These are phyloP conservation scores for Chrysopilus asiliformis DNA, from an alignment of 2,888 invertebrate genomes.

Conservation along the genomic window DNA sequence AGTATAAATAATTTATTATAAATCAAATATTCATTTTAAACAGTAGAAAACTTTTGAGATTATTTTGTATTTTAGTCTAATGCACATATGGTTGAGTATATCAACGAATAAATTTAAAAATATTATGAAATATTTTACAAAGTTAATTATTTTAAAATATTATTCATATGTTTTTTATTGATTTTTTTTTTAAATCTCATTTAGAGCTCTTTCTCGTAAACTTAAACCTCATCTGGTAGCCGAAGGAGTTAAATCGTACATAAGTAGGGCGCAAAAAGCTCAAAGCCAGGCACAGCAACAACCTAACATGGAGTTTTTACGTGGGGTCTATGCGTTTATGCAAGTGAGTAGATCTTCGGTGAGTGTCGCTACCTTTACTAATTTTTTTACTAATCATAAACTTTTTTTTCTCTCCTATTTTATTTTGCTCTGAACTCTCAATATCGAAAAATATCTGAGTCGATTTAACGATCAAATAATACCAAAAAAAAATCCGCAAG, in stretches of 20 bases:
- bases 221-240: constrained; percentile 36
- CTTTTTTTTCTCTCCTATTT: constrained; percentile 29
- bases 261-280: constrained; percentile 32
- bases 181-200: too few species aligned
- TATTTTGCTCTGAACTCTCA: constrained; percentile 18
- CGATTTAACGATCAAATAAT: not conserved
- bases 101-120: not conserved
- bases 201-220: constrained; percentile 34
- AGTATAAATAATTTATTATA: too few species aligned
- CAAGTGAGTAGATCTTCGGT: constrained; percentile 41
- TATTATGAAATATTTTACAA: not conserved
- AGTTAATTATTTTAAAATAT: too few species aligned
- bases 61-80: too few species aligned
- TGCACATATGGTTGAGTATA: too few species aligned
- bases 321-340: constrained; percentile 39
- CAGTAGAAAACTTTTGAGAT: too few species aligned
- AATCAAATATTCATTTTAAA: too few species aligned
- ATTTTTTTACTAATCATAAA: constrained; percentile 36
- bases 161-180: too few species aligned
- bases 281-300: constrained; percentile 23
- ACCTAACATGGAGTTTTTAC: constrained; percentile 40
- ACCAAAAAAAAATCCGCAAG: not conserved
- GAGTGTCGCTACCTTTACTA: constrained; percentile 35
- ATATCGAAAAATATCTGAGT: not conserved
- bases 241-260: constrained; percentile 36